Percentiles rank a stretch among this genome's conserved stretches.
These are phyloP conservation scores for Epistrophe grossulariae DNA, from an alignment of 2,888 invertebrate genomes.

Conservation along the genomic window DNA sequence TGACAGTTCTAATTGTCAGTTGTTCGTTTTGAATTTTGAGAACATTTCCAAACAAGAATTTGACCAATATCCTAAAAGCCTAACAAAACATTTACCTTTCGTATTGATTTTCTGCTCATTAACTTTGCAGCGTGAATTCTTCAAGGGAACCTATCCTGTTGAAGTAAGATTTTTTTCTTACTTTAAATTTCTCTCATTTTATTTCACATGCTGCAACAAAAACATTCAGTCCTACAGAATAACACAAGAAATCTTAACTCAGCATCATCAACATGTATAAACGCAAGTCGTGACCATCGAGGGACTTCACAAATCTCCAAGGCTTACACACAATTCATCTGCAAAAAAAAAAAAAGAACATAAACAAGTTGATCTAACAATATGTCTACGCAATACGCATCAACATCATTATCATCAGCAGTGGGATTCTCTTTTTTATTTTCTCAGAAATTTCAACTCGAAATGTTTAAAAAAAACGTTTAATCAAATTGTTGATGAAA, in stretches of 20 bases:
- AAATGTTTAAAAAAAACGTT: constrained; percentile 36
- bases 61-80: too few species aligned
- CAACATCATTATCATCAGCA: not conserved
- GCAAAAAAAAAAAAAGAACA: constrained; percentile 5
- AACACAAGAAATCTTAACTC: constrained; percentile 47
- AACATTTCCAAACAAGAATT: too few species aligned
- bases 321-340: constrained; percentile 7
- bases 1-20: too few species aligned
- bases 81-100: not conserved
- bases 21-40: too few species aligned
- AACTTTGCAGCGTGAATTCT: not conserved
- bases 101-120: not conserved
- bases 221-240: not conserved
- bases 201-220: not conserved
- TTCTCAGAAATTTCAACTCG: constrained; percentile 37
- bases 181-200: not conserved
- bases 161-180: not conserved
- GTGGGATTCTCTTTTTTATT: constrained; percentile 20
- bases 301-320: constrained; percentile 15
- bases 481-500: constrained; percentile 64
- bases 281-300: constrained; percentile 53
- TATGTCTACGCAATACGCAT: constrained; percentile 11
- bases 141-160: not conserved
- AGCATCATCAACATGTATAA: constrained; percentile 28
- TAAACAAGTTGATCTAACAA: constrained; percentile 45